Percentiles rank a stretch among this genome's conserved stretches.
Conservation (phyloP, 2,797 vertebrate genomes). For the Babyrousa celebensis region DNA sequence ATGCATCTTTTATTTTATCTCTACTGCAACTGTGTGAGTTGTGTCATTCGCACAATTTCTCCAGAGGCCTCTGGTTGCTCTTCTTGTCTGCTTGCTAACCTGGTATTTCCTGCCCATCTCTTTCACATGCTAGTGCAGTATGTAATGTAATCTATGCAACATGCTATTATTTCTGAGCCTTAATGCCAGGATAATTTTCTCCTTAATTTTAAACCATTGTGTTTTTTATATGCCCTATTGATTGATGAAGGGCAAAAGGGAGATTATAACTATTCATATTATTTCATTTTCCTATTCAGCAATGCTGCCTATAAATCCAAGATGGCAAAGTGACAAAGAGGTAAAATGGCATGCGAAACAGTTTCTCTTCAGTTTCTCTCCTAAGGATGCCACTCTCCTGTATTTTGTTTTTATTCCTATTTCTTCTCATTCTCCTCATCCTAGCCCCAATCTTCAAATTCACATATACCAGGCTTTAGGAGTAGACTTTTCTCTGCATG, state of each 20-base stretch:
- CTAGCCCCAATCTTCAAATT: background rate
- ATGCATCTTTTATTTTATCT: background rate
- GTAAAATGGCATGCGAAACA: rapidly evolving
- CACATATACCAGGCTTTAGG: background rate
- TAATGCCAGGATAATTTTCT: background rate
- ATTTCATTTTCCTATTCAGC: constrained; percentile 11
- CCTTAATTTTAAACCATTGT: background rate
- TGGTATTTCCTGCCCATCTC: background rate
- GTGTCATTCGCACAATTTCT: background rate
- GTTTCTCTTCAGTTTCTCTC: background rate
- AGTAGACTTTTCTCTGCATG: background rate
- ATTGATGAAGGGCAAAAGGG: background rate
- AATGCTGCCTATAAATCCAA: background rate
- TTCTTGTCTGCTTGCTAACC: background rate
- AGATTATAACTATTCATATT: background rate
- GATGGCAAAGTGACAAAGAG: background rate
- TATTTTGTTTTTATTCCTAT: background rate
- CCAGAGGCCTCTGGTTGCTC: background rate
- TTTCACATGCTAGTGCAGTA: background rate
- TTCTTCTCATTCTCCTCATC: background rate
- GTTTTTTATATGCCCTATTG: background rate
- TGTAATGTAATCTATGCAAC: background rate
- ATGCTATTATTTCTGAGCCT: background rate
- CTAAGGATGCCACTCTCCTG: background rate
- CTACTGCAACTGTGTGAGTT: background rate